Conservation (phyloP, 35 echinoderm and acorn worm genomes). For the Heliocidaris tuberculata region DNA sequence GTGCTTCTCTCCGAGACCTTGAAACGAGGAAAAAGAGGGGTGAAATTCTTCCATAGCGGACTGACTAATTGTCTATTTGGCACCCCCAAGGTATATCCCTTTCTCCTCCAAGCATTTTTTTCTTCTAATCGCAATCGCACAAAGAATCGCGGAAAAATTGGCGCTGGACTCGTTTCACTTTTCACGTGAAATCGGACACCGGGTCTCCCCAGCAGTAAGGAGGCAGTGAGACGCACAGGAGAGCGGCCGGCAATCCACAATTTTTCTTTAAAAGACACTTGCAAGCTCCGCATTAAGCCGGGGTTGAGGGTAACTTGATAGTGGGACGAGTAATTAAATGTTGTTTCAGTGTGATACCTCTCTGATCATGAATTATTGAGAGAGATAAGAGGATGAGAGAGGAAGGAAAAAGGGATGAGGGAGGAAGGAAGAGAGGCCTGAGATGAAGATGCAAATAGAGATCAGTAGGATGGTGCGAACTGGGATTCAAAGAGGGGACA, state of each 20-base stretch:
- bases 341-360: not conserved
- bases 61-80: slow-evolving; percentile 17
- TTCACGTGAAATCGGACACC: slow-evolving; percentile 1
- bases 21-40: slow-evolving; percentile 12
- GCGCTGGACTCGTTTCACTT: not conserved
- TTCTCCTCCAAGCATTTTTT: not conserved
- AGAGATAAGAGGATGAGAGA: not conserved
- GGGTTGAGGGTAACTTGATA: not conserved
- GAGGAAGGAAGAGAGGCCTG: not conserved
- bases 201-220: not conserved
- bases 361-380: not conserved
- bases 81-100: slow-evolving; percentile 14
- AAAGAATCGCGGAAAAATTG: slow-evolving; percentile 12
- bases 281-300: not conserved
- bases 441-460: not conserved
- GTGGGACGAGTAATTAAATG: slow-evolving; percentile 16
- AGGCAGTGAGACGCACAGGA: not conserved
- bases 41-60: not conserved
- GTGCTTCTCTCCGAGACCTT: not conserved
- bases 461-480: not conserved
- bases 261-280: slow-evolving; percentile 3
- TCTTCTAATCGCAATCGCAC: not conserved
- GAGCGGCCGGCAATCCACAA: not conserved
- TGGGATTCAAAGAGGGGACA: not conserved
- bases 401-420: not conserved